Evolutionary conservation across 2,888 invertebrate genomes (phyloP), one percentile per base, ranked within the genome.

Genomic region (Frankliniella fusca): DNA sequence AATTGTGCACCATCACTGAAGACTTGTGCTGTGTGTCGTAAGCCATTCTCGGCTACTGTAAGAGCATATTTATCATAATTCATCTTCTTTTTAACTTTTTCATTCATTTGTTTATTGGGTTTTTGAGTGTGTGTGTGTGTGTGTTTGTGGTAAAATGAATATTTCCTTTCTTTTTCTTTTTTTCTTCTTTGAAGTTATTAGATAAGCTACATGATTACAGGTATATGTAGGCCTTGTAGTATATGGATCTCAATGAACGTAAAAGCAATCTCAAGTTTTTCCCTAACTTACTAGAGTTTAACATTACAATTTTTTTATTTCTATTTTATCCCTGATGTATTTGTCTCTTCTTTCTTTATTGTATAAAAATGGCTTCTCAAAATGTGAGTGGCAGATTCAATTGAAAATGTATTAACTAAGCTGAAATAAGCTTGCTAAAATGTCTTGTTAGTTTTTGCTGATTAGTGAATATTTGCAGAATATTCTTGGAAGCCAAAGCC

Each of bases 21-120:
- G 85, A 93, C 92, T 86, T 98, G 98, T 89, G 96, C 97, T 79
- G 92, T 97, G 86, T 98, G 98, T 89, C 92, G 98, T 83, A 90
- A 92, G 86, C 90, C 91, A 82, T 93, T 95, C 86, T 90, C 91
- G 85, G 93, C 92, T 85, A 92, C 91, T 80, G 91, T 93, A 80
- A 89, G 92, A 86, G 93, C 92, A 83, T 93, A 91, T 87, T 89
- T 54, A 20, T 54, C 54, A 12, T 38, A 38, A 54, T 38, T 54
- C 20, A 54, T 54, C 20, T 54, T 12, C 54, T 11, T 54, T 5
- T 11, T 54, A 5, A 20, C 20, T 15, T 54, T 54, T 54, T 0
- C 12, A 54, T 54, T 54, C 20, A 20, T 15, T 12, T 20, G 18
- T 20, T 12, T 12, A 54, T 54, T 18, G 15, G 15, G 5, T 54